Evolutionary conservation across 2,797 vertebrate genomes (phyloP).

Genomic region (Myoxocephalus aenaeus): DNA sequence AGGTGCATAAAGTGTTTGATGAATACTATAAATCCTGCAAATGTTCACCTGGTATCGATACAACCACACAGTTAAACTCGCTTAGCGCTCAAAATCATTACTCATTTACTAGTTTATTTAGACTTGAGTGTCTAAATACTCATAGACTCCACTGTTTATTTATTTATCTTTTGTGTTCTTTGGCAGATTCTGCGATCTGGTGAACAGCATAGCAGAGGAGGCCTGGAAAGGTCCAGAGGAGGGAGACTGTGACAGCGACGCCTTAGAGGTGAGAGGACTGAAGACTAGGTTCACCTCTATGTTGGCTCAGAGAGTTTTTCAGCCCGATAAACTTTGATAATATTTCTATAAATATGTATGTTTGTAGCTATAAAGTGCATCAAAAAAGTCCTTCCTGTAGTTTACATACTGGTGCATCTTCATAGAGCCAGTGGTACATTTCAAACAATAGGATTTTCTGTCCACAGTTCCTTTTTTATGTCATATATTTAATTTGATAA

Average conservation of each 20-base stretch:
- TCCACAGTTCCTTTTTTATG: background rate
- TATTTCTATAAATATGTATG: background rate
- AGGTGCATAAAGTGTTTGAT: background rate
- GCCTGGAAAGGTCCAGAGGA: conserved; percentile 91
- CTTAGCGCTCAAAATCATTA: background rate
- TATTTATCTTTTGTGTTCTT: conserved; percentile 8
- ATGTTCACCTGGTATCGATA: no score
- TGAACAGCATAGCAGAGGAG: conserved; percentile 95
- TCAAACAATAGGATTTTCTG: background rate
- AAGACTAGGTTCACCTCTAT: background rate
- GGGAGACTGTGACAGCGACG: conserved; percentile 92
- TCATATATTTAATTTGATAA: background rate
- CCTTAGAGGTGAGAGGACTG: conserved; percentile 88
- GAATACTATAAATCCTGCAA: no score
- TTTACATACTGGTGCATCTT: background rate
- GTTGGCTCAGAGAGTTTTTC: background rate
- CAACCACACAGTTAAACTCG: background rate
- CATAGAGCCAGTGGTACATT: background rate
- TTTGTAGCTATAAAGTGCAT: background rate
- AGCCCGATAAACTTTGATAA: background rate
- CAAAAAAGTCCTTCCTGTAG: background rate
- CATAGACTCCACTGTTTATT: background rate
- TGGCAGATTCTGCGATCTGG: conserved; percentile 95
- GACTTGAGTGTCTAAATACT: background rate
- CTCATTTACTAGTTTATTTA: background rate